phyloP scores from a whole-genome alignment of 1,140 invertebrate species.

The Aphis gossypii region DNA sequence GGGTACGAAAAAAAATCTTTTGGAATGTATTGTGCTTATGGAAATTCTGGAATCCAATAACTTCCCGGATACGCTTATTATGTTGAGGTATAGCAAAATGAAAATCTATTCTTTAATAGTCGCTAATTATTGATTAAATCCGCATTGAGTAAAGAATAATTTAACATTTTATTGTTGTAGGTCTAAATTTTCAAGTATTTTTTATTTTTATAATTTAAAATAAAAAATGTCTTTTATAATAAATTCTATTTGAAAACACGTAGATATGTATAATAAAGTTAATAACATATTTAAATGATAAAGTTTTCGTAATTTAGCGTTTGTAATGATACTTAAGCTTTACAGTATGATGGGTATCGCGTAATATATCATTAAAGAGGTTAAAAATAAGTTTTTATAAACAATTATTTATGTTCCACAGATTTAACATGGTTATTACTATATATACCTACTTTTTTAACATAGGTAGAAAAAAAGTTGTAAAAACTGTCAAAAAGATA shows the following conservation, averaged over 20 bases:
- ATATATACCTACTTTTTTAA: background rate
- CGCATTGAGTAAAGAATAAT: background rate
- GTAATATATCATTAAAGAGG: background rate
- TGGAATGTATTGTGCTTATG: conserved; percentile 10
- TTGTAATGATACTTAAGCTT: background rate
- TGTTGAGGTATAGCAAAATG: conserved; percentile 29
- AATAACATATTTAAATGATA: conserved; percentile 11
- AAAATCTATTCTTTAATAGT: conserved; percentile 19
- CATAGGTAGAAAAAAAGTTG: background rate
- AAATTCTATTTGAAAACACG: background rate
- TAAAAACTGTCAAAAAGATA: background rate
- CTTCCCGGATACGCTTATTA: conserved; percentile 4
- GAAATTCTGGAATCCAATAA: conserved; percentile 40
- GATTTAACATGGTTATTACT: background rate
- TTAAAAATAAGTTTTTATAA: conserved; percentile 14
- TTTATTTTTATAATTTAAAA: background rate
- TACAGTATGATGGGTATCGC: background rate
- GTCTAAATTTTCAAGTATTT: background rate
- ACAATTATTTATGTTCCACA: background rate
- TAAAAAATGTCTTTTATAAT: background rate
- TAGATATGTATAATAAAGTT: background rate
- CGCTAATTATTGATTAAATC: background rate
- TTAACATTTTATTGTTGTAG: background rate
- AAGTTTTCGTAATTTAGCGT: background rate
- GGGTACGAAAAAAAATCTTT: background rate